Percentiles rank a stretch among this genome's conserved stretches.
These are phyloP conservation scores for Tenebrio molitor DNA, from an alignment of 1,140 invertebrate genomes.

Conservation along the genomic window DNA sequence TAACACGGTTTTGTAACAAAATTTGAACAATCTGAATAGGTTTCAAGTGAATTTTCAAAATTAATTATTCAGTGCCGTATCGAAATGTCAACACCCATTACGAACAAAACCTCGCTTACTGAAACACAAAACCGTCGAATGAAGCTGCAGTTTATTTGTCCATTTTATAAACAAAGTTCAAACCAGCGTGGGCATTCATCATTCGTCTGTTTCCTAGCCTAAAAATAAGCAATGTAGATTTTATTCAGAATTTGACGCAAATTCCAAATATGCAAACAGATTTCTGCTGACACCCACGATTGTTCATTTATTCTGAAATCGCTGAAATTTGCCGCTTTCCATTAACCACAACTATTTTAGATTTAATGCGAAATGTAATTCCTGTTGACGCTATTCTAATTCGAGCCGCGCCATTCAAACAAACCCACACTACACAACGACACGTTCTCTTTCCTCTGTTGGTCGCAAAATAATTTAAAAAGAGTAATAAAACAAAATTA, in stretches of 20 bases:
- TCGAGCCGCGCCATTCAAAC: neutral
- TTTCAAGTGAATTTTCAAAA: too few species aligned
- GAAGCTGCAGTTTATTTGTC: too few species aligned
- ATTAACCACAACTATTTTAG: conserved; percentile 13
- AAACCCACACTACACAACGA: neutral
- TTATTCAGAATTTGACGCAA: conserved; percentile 21
- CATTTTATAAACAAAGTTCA: too few species aligned
- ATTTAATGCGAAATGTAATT: conserved; percentile 16
- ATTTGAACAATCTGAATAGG: too few species aligned
- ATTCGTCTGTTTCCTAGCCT: too few species aligned
- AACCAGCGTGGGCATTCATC: too few species aligned
- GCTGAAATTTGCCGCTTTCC: conserved; percentile 3
- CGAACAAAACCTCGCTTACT: too few species aligned
- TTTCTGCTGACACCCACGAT: conserved; percentile 4
- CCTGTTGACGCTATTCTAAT: neutral
- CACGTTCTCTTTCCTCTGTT: neutral
- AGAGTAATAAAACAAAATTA: conserved; percentile 2
- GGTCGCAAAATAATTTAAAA: neutral
- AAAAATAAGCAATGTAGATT: too few species aligned
- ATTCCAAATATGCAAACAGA: conserved; percentile 13
- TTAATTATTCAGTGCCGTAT: too few species aligned
- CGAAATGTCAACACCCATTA: too few species aligned
- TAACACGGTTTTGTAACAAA: too few species aligned
- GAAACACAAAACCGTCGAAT: too few species aligned
- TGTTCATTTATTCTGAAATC: conserved; percentile 1